Conservation (phyloP, 2,113 vertebrate species). For the Hypanus sabinus region DNA sequence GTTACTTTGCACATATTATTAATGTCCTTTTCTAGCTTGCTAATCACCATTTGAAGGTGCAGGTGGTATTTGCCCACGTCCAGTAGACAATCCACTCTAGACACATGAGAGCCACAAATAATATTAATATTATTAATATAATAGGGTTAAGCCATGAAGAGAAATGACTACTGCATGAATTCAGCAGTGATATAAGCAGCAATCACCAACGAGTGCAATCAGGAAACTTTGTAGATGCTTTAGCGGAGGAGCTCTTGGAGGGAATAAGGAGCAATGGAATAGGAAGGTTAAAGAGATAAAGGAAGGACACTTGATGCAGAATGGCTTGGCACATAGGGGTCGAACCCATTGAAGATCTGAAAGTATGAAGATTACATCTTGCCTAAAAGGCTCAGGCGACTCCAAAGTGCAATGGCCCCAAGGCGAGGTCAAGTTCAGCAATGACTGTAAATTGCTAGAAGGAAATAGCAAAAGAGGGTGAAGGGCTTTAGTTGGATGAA, state of each 20-base stretch:
- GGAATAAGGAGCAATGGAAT: neutral
- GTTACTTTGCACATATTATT: neutral
- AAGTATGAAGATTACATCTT: neutral
- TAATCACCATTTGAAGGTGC: conserved; percentile 7
- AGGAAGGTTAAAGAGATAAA: neutral
- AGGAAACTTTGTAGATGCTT: neutral
- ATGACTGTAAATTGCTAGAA: neutral
- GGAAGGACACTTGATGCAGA: no score
- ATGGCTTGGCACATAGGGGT: neutral
- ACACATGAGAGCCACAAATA: neutral
- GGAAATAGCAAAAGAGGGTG: neutral
- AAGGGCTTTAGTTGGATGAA: neutral
- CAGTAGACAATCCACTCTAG: neutral
- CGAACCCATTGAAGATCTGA: neutral
- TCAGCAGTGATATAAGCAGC: neutral
- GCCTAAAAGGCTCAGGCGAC: neutral
- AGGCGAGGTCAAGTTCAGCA: neutral
- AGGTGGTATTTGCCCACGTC: neutral
- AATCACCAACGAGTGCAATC: neutral
- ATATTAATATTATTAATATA: neutral
- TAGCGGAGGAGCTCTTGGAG: neutral
- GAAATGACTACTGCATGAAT: neutral
- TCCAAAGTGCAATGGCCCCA: neutral
- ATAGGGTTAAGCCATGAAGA: neutral
- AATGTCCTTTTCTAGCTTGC: neutral